phyloP scores from a whole-genome alignment of 2,888 invertebrate species.

The Tachystola acroxantha region DNA sequence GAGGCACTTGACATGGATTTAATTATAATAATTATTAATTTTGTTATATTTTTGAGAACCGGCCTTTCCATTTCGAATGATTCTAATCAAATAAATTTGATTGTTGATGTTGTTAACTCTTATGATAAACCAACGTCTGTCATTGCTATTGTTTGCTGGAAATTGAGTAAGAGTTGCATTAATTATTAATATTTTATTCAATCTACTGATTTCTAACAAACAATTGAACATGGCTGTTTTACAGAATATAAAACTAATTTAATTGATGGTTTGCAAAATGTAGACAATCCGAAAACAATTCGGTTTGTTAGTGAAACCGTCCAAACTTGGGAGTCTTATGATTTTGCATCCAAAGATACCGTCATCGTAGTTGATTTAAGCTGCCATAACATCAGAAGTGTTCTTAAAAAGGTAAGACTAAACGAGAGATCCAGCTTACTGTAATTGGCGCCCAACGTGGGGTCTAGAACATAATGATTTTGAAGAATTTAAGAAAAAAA shows the following conservation, averaged over 20 bases:
- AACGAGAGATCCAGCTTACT: no score
- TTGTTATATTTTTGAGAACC: no score
- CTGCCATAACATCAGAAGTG: conserved; percentile 22
- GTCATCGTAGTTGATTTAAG: conserved; percentile 24
- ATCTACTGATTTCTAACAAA: conserved; percentile 12
- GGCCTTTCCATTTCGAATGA: no score
- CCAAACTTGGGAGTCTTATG: conserved; percentile 16
- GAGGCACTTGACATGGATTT: no score
- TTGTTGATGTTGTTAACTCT: conserved; percentile 14
- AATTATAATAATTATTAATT: no score
- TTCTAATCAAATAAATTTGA: no score
- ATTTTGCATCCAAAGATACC: conserved; percentile 17
- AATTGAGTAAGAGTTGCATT: conserved; percentile 25
- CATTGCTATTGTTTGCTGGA: conserved; percentile 41
- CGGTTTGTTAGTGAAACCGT: conserved; percentile 20
- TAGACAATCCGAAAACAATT: conserved; percentile 20
- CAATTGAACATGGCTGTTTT: conserved; percentile 11
- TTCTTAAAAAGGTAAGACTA: conserved; percentile 31
- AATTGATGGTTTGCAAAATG: conserved; percentile 18
- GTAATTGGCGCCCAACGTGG: no score
- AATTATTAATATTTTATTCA: no score
- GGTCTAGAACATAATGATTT: no score
- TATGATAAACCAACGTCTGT: conserved; percentile 40
- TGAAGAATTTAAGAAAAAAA: no score
- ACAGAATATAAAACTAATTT: conserved; percentile 25